Conservation (phyloP, 2,113 vertebrate genomes). For the Microcebus tavaratra region DNA sequence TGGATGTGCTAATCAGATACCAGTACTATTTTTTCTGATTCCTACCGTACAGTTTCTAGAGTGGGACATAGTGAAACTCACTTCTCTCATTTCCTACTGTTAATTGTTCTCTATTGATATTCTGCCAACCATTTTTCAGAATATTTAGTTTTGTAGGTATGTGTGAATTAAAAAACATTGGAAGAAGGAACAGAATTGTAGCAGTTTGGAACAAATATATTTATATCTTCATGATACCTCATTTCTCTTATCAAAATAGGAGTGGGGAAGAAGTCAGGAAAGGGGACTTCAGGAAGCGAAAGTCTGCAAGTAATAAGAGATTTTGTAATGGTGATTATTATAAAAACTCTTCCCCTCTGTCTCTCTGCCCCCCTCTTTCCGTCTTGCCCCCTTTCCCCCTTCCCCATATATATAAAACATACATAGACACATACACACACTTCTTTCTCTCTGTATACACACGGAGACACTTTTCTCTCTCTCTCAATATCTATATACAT, state of each 20-base stretch:
- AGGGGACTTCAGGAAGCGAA: not conserved
- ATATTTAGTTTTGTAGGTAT: not conserved
- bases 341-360: not conserved
- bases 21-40: not conserved
- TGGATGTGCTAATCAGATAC: not conserved
- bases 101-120: not conserved
- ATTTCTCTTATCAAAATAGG: not conserved
- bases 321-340: not conserved
- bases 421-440: not conserved
- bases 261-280: not conserved
- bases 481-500: not conserved
- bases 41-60: not conserved
- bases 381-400: no score
- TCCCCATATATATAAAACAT: not conserved
- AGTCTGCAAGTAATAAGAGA: not conserved
- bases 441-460: not conserved
- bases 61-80: not conserved
- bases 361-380: no score
- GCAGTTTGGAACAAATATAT: not conserved
- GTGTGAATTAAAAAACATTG: not conserved
- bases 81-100: not conserved
- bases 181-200: not conserved
- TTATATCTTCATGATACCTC: not conserved
- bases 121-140: not conserved
- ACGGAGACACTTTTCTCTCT: not conserved